phyloP scores from a whole-genome alignment of 2,888 invertebrate species.

The Fragum whitleyi region DNA sequence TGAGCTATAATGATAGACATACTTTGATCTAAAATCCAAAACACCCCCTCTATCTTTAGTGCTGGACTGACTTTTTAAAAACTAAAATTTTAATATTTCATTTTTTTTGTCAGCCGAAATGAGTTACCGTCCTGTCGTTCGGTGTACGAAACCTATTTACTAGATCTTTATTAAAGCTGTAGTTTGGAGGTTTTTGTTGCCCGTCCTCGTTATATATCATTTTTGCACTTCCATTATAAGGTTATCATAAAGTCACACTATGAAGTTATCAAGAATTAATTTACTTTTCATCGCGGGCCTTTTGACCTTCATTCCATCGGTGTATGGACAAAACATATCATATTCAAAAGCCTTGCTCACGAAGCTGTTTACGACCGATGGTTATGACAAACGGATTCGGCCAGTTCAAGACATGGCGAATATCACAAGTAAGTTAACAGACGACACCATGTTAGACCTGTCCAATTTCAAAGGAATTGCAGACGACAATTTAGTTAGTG shows the following conservation, averaged over 20 bases:
- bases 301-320: not conserved
- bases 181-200: too few relatives aligned
- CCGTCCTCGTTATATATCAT: too few relatives aligned
- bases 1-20: too few relatives aligned
- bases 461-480: not conserved
- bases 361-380: conserved; percentile 14
- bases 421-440: not conserved
- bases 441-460: not conserved
- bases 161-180: too few relatives aligned
- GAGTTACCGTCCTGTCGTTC: too few relatives aligned
- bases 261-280: not conserved
- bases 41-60: too few relatives aligned
- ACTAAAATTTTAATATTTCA: too few relatives aligned
- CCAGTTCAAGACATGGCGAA: not conserved
- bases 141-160: too few relatives aligned
- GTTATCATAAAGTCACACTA: not conserved
- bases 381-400: conserved; percentile 1
- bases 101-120: too few relatives aligned
- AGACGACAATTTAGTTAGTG: not conserved
- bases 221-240: too few relatives aligned
- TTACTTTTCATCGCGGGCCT: not conserved
- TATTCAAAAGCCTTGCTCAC: conserved; percentile 12
- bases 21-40: too few relatives aligned
- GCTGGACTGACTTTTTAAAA: too few relatives aligned
- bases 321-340: not conserved